Evolutionary conservation across 2,888 invertebrate genomes (phyloP), one percentile per base, ranked within the genome.

Genomic region (Pollenia griseotomentosa): DNA sequence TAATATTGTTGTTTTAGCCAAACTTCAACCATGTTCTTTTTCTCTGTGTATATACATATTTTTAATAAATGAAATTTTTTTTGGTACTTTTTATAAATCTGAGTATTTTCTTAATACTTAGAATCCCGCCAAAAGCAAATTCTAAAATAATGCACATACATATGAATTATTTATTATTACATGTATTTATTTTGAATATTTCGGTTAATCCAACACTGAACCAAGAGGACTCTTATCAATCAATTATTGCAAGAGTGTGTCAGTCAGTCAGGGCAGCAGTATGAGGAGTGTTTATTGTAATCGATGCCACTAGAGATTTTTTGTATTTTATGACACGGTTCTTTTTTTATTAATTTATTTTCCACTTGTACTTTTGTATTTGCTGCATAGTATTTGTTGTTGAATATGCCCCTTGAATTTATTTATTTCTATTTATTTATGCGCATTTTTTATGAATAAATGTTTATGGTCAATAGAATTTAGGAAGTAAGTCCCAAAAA

Each of bases 381-480:
- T 33, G 33, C 33, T 0, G 46, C 48, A 5, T 59, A 77, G 40
- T 78, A 19, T 65, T 59, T 19, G 14, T 19, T 78, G 48, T 42
- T 48, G 46, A 51, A 63, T 74, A 74, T 74, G 82, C 70, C 87
- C 77, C 87, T 87, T 87, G 68, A 84, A 87, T 73, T 81, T 78
- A 51, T 83, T 83, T 73, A 53, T 9, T 77, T 79, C 53, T 75
- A 83, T 83, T 83, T 57, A 87, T 78, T 84, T 78, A 87, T 84
- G 84, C 78, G 70, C 61, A 80, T 85, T 74, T 83, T 74, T 80
- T 84, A 68, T 79, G 79, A 74, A 61, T 68, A 55, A 57, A 10
- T 59, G 48, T 65, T 71, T 73, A 40, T 57, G 73, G 61, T 71
- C 79, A 71, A 71, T 65, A 57, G 55, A 81, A 66, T 68, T 66